Evolutionary conservation across 1,140 invertebrate species (phyloP).

Genomic region (Halesus radiatus): DNA sequence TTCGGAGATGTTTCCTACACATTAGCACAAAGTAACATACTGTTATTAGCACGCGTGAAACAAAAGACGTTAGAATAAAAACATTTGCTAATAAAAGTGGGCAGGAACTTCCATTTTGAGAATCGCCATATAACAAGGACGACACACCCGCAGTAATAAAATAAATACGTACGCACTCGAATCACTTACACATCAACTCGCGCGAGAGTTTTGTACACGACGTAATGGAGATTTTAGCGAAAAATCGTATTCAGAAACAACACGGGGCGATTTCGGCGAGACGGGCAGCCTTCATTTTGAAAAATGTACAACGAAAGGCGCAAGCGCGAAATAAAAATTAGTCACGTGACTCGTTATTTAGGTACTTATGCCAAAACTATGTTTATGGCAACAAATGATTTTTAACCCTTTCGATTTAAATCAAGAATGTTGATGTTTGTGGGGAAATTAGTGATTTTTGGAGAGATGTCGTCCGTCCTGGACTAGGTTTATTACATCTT

Average conservation of each 20-base stretch:
- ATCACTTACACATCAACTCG: constrained; percentile 40
- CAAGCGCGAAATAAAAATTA: constrained; percentile 32
- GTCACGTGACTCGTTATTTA: constrained; percentile 39
- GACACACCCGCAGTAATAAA: neutral
- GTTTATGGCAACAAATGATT: neutral
- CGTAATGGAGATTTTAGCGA: neutral
- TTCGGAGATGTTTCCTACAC: constrained; percentile 1
- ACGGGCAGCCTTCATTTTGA: constrained; percentile 45
- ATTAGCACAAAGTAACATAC: neutral
- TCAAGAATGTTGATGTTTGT: too few species aligned
- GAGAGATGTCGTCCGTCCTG: too few species aligned
- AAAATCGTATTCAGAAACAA: constrained; percentile 26
- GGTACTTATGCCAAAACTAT: neutral
- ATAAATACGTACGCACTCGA: constrained; percentile 9
- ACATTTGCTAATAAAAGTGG: constrained; percentile 49
- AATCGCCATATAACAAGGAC: neutral
- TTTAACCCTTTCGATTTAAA: neutral
- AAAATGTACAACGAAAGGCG: constrained; percentile 35
- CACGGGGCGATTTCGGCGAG: constrained; percentile 30
- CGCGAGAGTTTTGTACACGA: neutral
- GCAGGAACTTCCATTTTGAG: constrained; percentile 49
- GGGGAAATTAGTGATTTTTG: too few species aligned
- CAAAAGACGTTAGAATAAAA: constrained; percentile 47
- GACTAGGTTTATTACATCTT: too few species aligned
- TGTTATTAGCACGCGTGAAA: constrained; percentile 23